Evolutionary conservation across 2,888 invertebrate genomes (phyloP).

Genomic region (Hypolimnas misippus): DNA sequence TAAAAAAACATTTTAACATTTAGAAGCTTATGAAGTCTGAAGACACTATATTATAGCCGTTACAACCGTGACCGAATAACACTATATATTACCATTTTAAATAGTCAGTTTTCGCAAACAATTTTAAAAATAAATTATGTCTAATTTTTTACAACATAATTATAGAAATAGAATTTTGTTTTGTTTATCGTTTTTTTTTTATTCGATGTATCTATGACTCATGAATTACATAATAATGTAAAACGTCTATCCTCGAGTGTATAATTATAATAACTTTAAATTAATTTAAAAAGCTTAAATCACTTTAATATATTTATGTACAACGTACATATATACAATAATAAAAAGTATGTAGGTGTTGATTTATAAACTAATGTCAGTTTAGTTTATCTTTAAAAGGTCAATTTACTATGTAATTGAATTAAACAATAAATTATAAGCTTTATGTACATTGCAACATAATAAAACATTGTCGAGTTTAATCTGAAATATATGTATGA

Average conservation of each 20-base stretch:
- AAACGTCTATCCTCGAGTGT: not conserved
- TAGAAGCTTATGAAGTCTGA: not conserved
- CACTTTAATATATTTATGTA: not conserved
- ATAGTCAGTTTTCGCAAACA: slow-evolving; percentile 22
- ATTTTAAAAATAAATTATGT: slow-evolving; percentile 2
- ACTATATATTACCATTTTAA: slow-evolving; percentile 20
- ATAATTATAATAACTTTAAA: slow-evolving; percentile 1
- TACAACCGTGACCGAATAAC: slow-evolving; percentile 26
- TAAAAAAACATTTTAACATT: not conserved
- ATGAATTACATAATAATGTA: not conserved
- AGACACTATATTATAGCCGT: not conserved
- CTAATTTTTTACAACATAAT: slow-evolving; percentile 1
- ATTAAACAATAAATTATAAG: not conserved
- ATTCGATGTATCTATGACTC: not conserved
- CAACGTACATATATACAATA: too few species aligned
- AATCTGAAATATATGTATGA: too few species aligned
- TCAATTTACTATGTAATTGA: not conserved
- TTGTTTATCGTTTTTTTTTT: not conserved
- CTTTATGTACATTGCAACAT: too few species aligned
- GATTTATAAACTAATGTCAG: too few species aligned
- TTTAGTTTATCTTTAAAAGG: not conserved
- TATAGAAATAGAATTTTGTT: not conserved
- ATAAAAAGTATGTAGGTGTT: too few species aligned
- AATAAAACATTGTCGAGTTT: too few species aligned
- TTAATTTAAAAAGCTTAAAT: not conserved